Base-by-base conservation (phyloP, 2,888 invertebrate species). In the Tipula confusa region DNA sequence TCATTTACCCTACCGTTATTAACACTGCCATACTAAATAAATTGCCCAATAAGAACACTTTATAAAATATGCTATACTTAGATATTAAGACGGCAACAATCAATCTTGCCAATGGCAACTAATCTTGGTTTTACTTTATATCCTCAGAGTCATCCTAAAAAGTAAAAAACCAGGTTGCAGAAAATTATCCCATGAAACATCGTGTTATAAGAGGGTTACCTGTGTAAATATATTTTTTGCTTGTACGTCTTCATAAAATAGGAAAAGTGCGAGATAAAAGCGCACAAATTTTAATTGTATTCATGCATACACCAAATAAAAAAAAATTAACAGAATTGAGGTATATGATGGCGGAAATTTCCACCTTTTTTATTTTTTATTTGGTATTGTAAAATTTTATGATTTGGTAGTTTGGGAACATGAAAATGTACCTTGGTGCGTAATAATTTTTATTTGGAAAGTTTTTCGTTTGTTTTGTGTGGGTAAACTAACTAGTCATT, bases 321-420 rank as follows among this genome's bases (percentile, higher is more conserved):
- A n/a, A 24, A 18, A 64, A 64, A 24, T 48, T 9, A 24, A 64
- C 24, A 24, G 64, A 24, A 24, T n/a, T 18, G 24, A 9, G 64
- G 64, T 64, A 64, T n/a, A n/a, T n/a, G n/a, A n/a, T n/a, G 64
- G 64, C 9, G 43, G 43, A 43, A 43, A 43, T 43, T 43, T 15
- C 43, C 15, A 15, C 15, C 3, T n/a, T 43, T 38, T 38, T 15
- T 43, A 11, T 43, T 43, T 43, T n/a, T 48, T 48, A 11, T 64
- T 64, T 64, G 24, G 24, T 64, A 64, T 24, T 64, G 64, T 64
- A 64, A 64, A 64, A 24, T 64, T 64, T 64, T 64, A n/a, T 64
- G 64, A 64, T 64, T 64, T 64, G 64, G 64, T 64, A 64, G 64
- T 64, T 64, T 64, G 64, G 64, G 64, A 64, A 64, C 18, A 64